A percentile compares a stretch with the other conserved stretches of the same genome.
Evolutionary conservation across 2,888 invertebrate genomes (phyloP).

Genomic region (Neoascia interrupta): DNA sequence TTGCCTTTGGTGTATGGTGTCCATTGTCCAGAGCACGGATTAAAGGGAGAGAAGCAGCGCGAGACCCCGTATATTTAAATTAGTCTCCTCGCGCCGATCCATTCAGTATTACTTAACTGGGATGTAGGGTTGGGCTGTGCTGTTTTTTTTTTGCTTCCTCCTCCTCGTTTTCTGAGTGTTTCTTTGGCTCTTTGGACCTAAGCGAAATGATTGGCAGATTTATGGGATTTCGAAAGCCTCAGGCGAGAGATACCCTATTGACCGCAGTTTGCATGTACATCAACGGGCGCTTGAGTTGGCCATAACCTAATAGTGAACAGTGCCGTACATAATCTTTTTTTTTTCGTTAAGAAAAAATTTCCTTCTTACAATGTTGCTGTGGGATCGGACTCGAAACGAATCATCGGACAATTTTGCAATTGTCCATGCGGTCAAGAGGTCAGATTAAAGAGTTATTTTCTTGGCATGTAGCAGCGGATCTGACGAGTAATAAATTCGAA

Average conservation of each 20-base stretch:
- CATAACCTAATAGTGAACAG: conserved; percentile 54
- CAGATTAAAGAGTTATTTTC: conserved; percentile 51
- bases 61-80: conserved; percentile 42
- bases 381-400: conserved; percentile 31
- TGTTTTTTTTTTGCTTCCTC: neutral
- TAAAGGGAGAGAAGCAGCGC: conserved; percentile 2
- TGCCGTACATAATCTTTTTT: conserved; percentile 30
- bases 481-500: too few species aligned
- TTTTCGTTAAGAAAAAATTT: neutral
- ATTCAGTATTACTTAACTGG: conserved; percentile 64
- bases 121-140: neutral
- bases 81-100: conserved; percentile 47
- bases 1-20: conserved; percentile 6
- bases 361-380: conserved; percentile 14
- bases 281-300: conserved; percentile 36
- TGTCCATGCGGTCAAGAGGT: conserved; percentile 61
- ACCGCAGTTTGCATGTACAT: conserved; percentile 59
- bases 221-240: conserved; percentile 58
- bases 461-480: conserved; percentile 31
- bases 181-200: conserved; percentile 8
- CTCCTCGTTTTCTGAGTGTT: conserved; percentile 5
- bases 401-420: conserved; percentile 51
- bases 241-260: conserved; percentile 56
- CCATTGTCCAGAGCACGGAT: conserved; percentile 25
- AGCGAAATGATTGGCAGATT: conserved; percentile 63